phyloP scores from a whole-genome alignment of 2,797 vertebrate genomes.

The Poecilia wingei region DNA sequence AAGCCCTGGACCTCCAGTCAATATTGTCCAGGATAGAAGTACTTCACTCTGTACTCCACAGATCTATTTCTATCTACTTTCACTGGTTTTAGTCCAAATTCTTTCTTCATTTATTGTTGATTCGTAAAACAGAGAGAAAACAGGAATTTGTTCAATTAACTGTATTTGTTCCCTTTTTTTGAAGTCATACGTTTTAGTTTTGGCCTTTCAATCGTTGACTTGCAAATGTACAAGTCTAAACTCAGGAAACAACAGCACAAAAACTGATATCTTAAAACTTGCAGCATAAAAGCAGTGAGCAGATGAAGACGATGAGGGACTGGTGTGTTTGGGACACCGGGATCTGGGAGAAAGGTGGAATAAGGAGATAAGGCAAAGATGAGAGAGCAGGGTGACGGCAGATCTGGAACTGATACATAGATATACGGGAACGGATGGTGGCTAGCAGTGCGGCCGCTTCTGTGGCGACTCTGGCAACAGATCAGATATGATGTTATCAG shows the following conservation, averaged over 20 bases:
- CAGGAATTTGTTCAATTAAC: conserved; percentile 4
- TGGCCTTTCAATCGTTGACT: conserved; percentile 46
- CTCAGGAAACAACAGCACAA: conserved; percentile 37
- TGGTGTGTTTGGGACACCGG: conserved; percentile 59
- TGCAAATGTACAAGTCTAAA: conserved; percentile 39
- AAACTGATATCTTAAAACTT: conserved; percentile 22
- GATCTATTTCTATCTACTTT: conserved; percentile 53
- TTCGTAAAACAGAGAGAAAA: conserved; percentile 27
- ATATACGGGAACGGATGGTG: conserved; percentile 51
- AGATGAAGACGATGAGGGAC: conserved; percentile 57
- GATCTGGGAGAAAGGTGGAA: conserved; percentile 71
- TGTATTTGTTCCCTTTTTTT: conserved; percentile 14
- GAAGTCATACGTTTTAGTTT: conserved; percentile 15
- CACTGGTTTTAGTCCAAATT: conserved; percentile 26
- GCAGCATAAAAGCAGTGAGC: conserved; percentile 55
- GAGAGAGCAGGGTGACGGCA: conserved; percentile 73
- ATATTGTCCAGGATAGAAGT: conserved; percentile 51
- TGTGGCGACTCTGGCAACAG: conserved; percentile 64
- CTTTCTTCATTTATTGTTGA: conserved; percentile 16
- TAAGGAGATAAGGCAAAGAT: conserved; percentile 78
- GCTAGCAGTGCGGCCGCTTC: conserved; percentile 37
- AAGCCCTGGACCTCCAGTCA: conserved; percentile 35
- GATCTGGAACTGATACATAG: conserved; percentile 71
- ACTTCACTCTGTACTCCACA: conserved; percentile 47
- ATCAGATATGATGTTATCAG: conserved; percentile 89